Conservation (phyloP, 2,888 invertebrate species). For the Lithodes maja region DNA sequence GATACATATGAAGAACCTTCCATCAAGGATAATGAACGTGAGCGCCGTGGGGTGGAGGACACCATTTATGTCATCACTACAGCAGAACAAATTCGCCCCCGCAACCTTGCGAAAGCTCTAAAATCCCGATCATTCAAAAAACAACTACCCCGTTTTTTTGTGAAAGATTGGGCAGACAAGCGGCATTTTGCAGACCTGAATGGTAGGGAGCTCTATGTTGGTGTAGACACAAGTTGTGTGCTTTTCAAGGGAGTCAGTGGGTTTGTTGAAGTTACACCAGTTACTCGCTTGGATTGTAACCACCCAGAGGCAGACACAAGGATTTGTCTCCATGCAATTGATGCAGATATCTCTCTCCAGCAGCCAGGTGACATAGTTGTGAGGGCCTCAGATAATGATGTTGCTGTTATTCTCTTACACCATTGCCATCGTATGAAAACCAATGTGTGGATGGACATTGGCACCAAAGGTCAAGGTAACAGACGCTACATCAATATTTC, state of each 20-base stretch:
- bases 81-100: too few species aligned
- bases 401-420: not conserved
- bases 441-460: not conserved
- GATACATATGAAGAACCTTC: too few species aligned
- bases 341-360: not conserved
- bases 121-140: too few species aligned
- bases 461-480: not conserved
- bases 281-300: not conserved
- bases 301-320: constrained; percentile 6
- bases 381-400: not conserved
- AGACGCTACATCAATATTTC: not conserved
- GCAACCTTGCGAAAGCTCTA: too few species aligned
- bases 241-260: not conserved
- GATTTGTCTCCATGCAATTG: constrained; percentile 19
- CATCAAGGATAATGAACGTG: too few species aligned
- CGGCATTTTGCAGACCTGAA: too few species aligned
- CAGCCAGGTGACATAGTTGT: not conserved
- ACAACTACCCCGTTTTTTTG: too few species aligned
- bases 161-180: too few species aligned
- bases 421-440: not conserved
- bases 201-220: not conserved
- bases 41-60: too few species aligned
- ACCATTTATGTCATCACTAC: too few species aligned
- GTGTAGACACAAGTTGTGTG: not conserved
- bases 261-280: not conserved